Conservation (phyloP, 2,888 invertebrate genomes). For the Limenitis arthemis region DNA sequence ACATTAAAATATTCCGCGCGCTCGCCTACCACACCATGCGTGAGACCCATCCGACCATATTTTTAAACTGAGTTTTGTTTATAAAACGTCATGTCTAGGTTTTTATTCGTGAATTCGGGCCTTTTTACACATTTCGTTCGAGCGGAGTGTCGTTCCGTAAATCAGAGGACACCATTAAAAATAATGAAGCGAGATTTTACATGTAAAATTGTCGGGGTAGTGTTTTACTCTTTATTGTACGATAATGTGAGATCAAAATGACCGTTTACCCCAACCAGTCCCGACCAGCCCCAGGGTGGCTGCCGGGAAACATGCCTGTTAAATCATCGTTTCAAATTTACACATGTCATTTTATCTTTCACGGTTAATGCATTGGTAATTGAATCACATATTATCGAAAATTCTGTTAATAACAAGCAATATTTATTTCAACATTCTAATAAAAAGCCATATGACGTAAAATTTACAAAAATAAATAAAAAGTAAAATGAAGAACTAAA, state of each 20-base stretch:
- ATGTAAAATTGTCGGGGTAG: conserved; percentile 27
- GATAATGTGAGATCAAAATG: conserved; percentile 29
- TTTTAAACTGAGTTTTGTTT: conserved; percentile 54
- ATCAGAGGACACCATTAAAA: conserved; percentile 46
- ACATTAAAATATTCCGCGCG: conserved; percentile 63
- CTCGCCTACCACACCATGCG: conserved; percentile 46
- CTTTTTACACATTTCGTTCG: conserved; percentile 17
- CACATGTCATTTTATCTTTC: conserved; percentile 24
- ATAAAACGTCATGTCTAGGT: conserved; percentile 40
- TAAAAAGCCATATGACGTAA: no score
- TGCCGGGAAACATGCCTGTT: conserved; percentile 12
- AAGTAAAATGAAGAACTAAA: no score
- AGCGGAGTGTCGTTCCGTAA: conserved; percentile 33
- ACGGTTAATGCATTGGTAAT: conserved; percentile 16
- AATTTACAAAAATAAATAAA: no score
- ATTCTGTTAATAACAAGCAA: no score
- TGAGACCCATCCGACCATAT: conserved; percentile 47
- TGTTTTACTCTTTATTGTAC: conserved; percentile 28
- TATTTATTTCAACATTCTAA: no score
- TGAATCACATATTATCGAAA: conserved; percentile 1
- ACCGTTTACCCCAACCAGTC: conserved; percentile 18
- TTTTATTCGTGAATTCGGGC: conserved; percentile 21
- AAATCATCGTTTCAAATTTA: conserved; percentile 25
- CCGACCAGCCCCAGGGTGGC: conserved; percentile 8
- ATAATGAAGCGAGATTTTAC: conserved; percentile 41